phyloP scores from a whole-genome alignment of 2,113 vertebrate species.

The Phylloscopus trochiloides region DNA sequence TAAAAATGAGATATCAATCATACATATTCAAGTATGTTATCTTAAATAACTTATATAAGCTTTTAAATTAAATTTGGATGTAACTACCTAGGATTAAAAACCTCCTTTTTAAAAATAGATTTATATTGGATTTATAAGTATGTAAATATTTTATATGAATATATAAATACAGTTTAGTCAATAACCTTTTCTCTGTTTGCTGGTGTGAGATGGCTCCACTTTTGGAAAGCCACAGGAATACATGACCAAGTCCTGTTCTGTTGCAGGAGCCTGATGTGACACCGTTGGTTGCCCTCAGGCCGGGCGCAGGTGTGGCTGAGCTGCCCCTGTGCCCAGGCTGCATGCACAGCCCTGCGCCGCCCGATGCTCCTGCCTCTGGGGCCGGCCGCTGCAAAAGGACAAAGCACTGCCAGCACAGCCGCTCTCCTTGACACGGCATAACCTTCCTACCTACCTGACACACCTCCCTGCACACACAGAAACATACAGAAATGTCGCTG shows the following conservation, averaged over 20 bases:
- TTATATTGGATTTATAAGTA: background rate
- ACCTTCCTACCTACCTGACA: background rate
- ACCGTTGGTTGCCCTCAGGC: rapidly evolving
- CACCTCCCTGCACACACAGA: background rate
- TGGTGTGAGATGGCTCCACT: background rate
- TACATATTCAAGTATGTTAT: background rate
- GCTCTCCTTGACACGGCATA: background rate
- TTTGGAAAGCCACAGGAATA: background rate
- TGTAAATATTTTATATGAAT: background rate
- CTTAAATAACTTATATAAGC: background rate
- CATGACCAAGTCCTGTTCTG: background rate
- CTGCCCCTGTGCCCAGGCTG: background rate
- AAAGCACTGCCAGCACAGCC: background rate
- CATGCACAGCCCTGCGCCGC: background rate
- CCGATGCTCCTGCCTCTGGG: background rate
- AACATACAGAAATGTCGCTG: background rate
- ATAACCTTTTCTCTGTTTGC: background rate
- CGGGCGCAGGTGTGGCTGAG: rapidly evolving
- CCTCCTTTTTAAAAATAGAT: background rate
- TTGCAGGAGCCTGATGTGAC: background rate
- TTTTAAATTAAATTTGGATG: background rate
- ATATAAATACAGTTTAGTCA: background rate
- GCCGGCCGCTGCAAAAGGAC: background rate
- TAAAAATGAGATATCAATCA: background rate
- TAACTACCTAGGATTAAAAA: background rate